Evolutionary conservation across 2,888 invertebrate genomes (phyloP), one percentile per base, ranked within the genome.

Genomic region (Pyralis farinalis): DNA sequence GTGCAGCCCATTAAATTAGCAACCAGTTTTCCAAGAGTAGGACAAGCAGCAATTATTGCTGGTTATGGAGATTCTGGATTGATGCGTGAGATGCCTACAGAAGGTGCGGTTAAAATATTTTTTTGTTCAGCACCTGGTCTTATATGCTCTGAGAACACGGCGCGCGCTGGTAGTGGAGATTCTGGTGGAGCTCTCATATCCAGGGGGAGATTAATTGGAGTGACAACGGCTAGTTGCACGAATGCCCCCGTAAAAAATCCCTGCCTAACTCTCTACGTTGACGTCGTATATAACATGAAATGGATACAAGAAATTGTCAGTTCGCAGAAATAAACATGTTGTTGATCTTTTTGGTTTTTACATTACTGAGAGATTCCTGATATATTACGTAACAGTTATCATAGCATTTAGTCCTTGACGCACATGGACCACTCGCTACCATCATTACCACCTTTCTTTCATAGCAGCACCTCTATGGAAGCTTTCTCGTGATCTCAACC

Each of bases 181-280:
- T 67, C 66, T 0, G 69, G 67, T 3, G 67, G 67, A 0, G 37
- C 69, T 0, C 12, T 69, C 12, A 35, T 53, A 0, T 52, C 49
- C 0, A 44, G 43, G 3, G 51, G 49, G 4, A 39, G 16, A 2
- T 47, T 69, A 21, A 35, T 57, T 1, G 67, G 67, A 1, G 53
- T 69, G 0, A 57, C 45, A 3, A 56, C 62, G 0, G 40, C 41
- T 0, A 49, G 56, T 32, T 60, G 58, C 27, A 7, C 0, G 0
- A 7, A 53, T n/a, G 51, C 32, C 0, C n/a, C 42, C 1, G 4
- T 42, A 12, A 1, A 36, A 0, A 38, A 48, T 5, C 8, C 28
- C 0, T 64, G 63, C 42, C 3, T 22, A 1, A 55, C 60, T 1
- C 28, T 43, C 9, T 68, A 55, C 35, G 52, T 57, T 1, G 48